Base-by-base conservation (phyloP, 2,113 vertebrate species). In the Xenopus laevis region DNA sequence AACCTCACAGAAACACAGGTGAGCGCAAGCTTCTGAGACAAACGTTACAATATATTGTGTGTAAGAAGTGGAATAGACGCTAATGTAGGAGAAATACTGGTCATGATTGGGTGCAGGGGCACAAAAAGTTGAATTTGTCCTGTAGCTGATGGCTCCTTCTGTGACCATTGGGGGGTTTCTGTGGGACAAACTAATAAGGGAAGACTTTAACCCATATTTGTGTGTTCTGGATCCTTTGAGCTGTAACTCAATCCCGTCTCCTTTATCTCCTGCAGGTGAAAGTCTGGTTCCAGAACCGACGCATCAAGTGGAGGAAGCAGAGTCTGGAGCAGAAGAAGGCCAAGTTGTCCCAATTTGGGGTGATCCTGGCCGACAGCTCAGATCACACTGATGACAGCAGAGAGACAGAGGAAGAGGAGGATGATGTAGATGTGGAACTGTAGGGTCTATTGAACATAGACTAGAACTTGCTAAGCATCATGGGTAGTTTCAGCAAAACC, bases 281-380 rank as follows among this genome's bases (percentile, higher is more conserved):
- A 64, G 86, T 92, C 15, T 93, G 91, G 91, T 93, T 93, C 83
- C 91, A 93, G 79, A 93, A 93, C 78, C 82, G 91, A 50, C 81
- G 91, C 71, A 91, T 92, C 80, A 93, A 92, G 44, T 91, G 90
- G 83, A 84, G 90, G 74, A 93, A 92, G 74, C 89, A 93, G 79
- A 89, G 86, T 79, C 73, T 85, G 81, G 88, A 89, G 68, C 89
- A 91, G 82, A 91, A 89, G 78, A 84, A 84, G 0, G 87, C 86
- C 0, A 80, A 83, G 65, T 78, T 83, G 9, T 72, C 82, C 0
- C 71, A 78, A 10, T 84, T 86, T 0, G 76, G 83, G 21, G 40
- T 15, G 17, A 45, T 72, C 9, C 78, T 79, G 17, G 52, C 78
- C 0, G 40, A 68, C 0, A 70, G 61, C 0, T 1, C 79, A 0